Base-by-base conservation (phyloP, 2,113 vertebrate genomes). In the Lophura nycthemera region DNA sequence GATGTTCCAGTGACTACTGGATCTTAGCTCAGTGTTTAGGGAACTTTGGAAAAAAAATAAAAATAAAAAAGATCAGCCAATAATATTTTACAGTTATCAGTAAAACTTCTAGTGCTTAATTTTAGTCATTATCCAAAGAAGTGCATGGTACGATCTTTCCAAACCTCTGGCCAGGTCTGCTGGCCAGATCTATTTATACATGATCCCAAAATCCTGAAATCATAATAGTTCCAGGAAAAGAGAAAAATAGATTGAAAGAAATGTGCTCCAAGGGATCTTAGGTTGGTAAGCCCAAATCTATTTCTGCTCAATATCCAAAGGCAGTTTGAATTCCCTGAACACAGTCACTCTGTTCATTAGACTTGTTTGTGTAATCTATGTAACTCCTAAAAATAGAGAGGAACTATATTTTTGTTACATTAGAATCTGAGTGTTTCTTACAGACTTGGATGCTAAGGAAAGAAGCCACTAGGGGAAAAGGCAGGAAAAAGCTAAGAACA, bases 151-250 rank as follows among this genome's bases (percentile, higher is more conserved):
- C 36, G 0, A 83, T 91, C 63, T 96, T 97, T 96, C 95, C 95
- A 91, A 86, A 91, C 38, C 27, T 77, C 79, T 75, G 40, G 59
- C 89, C 89, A 91, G 90, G 81, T 72, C 38, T 65, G 38, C 72
- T 83, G 64, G 94, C 88, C 83, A 92, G 81, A 74, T 95, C 90
- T 96, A 95, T 96, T 95, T 94, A 92, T 95, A 95, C 40, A 82
- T 48, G 86, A 88, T 95, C 89, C 89, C 86, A 60, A 94, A 94
- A 95, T 93, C 83, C 89, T 94, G 82, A 95, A 90, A 63, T 78
- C 21, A 2, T 92, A 86, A 80, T 86, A 94, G 90, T 96, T 97
- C 95, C 95, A 96, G 83, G 93, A 95, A 97, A 95, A 80, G 34
- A 83, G 71, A 83, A 88, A 81, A 92, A 89, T 67, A 30, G 72